A percentile compares a stretch with the other conserved stretches of the same genome.
Evolutionary conservation across 2,888 invertebrate species (phyloP).

Genomic region (Luperina nickerlii): DNA sequence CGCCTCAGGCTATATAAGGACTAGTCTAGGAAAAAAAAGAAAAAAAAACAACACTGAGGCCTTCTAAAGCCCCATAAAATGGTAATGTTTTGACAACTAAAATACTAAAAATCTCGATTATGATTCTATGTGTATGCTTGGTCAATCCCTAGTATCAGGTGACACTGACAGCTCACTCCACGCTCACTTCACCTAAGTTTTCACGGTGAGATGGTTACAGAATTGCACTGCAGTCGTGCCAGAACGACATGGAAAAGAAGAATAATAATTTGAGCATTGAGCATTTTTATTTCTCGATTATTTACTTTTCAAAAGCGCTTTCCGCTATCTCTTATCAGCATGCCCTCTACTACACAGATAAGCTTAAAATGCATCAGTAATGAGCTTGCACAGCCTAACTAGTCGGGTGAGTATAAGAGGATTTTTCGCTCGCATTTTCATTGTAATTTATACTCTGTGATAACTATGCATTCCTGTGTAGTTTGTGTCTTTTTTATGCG

Average conservation of each 20-base stretch:
- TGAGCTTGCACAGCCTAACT: conserved; percentile 74
- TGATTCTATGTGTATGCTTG: too few relatives aligned
- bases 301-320: conserved; percentile 3
- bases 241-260: neutral
- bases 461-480: conserved; percentile 47
- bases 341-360: conserved; percentile 56
- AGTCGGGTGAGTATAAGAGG: conserved; percentile 58
- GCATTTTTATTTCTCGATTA: neutral
- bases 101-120: too few relatives aligned
- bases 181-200: too few relatives aligned
- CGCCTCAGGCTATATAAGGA: too few relatives aligned
- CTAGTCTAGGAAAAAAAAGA: too few relatives aligned
- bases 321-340: conserved; percentile 38
- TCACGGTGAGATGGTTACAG: too few relatives aligned
- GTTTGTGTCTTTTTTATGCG: conserved; percentile 31
- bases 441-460: conserved; percentile 63
- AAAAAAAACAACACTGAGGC: too few relatives aligned
- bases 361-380: conserved; percentile 77
- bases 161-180: too few relatives aligned
- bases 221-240: neutral
- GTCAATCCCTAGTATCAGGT: too few relatives aligned
- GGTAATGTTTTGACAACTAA: too few relatives aligned
- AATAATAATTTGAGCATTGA: neutral
- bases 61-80: too few relatives aligned
- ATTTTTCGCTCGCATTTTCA: conserved; percentile 62